Conservation (phyloP, 2,113 vertebrate species). For the Falco punctatus region DNA sequence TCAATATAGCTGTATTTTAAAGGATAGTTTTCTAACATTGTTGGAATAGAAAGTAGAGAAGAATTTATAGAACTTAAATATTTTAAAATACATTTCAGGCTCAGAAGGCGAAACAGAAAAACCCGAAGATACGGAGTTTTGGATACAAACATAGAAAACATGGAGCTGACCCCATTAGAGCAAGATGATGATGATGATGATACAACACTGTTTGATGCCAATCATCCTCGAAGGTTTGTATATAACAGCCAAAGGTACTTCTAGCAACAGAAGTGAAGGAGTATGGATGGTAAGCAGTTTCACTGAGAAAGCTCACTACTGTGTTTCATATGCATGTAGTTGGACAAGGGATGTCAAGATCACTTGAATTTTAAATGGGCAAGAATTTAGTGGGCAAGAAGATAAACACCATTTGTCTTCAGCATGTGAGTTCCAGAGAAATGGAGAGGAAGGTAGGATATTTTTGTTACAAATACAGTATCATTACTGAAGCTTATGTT, state of each 20-base stretch:
- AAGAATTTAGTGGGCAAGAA: conserved; percentile 55
- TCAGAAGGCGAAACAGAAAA: conserved; percentile 79
- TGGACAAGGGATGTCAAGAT: conserved; percentile 42
- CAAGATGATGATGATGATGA: conserved; percentile 83
- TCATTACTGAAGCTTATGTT: background rate
- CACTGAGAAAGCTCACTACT: conserved; percentile 9
- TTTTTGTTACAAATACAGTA: conserved; percentile 36
- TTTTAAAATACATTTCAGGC: conserved; percentile 65
- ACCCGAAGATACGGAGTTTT: conserved; percentile 80
- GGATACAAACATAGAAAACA: conserved; percentile 82
- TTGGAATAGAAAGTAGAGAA: background rate
- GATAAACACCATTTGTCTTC: conserved; percentile 42
- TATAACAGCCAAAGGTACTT: background rate
- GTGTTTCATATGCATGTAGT: conserved; percentile 35
- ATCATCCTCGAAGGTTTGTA: conserved; percentile 77
- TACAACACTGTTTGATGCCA: conserved; percentile 80
- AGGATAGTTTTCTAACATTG: background rate
- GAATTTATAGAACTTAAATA: background rate
- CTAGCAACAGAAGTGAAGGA: background rate
- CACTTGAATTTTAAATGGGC: conserved; percentile 39
- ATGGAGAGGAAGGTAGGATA: conserved; percentile 42
- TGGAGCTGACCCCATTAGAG: conserved; percentile 82
- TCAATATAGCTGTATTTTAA: background rate
- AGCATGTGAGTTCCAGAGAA: conserved; percentile 34
- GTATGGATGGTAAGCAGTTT: background rate